Base-by-base conservation (phyloP, 1,140 invertebrate species). In the Ectropis grisescens region DNA sequence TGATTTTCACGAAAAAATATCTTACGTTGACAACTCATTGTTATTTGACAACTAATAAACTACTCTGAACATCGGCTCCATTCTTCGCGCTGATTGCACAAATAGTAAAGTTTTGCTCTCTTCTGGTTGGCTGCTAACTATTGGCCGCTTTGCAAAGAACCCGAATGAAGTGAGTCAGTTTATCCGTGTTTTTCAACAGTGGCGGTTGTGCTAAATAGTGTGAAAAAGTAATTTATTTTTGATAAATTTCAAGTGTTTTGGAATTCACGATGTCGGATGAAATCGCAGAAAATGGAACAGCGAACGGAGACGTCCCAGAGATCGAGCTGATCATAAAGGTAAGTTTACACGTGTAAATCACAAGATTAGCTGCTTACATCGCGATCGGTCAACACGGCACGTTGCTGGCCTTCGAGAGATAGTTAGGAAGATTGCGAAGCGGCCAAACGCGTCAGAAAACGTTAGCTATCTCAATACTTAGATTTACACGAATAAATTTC, bases 291-390 rank as follows among this genome's bases (percentile, higher is more conserved):
- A 88, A 89, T 71, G 87, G 87, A 51, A 86, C 86, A 45, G 83
- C 80, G 55, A 88, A 89, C 72, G 88, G 86, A 54, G 87, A 89
- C 58, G 89, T 91, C 51, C 89, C 90, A 24, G 90, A 91, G 80
- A 91, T 91, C 60, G 90, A 92, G 81, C 82, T 92, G 46, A 92
- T 92, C 52, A 91, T 92, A 50, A 92, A 92, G 89, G 90, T 91
- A 79, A 23, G 33, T 58, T 47, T 48, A 50, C 60, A 58, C 58
- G 59, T 64, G 56, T 66, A 59, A 31, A 33, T 37, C 32, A 29
- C 44, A 45, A 67, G 48, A 62, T 60, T 58, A 68, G 38, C 43
- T 42, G 40, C 36, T 54, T 50, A 52, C 47, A 43, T 42, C 38
- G 58, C 56, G 50, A 46, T 10, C 57, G n/a, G n/a, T n/a, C n/a